Evolutionary conservation across 2,113 vertebrate species (phyloP).

Genomic region (Halcyon senegalensis): DNA sequence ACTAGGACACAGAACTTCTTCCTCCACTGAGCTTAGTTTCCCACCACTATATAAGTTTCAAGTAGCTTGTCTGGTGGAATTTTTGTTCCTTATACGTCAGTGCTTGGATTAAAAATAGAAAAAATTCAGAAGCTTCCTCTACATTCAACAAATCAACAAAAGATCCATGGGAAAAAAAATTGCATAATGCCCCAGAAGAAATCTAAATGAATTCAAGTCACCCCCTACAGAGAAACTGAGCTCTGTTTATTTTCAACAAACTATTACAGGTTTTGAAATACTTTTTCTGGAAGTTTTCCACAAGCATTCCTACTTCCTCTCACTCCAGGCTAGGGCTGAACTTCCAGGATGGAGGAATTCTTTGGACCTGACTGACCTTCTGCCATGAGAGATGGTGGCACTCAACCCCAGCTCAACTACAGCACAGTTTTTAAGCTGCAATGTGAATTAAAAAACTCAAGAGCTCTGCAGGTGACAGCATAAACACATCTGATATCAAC

Average conservation of each 20-base stretch:
- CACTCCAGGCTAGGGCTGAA: background rate
- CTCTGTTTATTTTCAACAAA: slow-evolving; percentile 49
- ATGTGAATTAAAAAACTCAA: background rate
- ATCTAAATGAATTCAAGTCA: slow-evolving; percentile 23
- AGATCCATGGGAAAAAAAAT: slow-evolving; percentile 42
- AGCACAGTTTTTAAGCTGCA: background rate
- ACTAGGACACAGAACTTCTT: background rate
- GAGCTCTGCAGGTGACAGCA: background rate
- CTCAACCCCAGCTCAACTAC: background rate
- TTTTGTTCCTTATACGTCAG: slow-evolving; percentile 1
- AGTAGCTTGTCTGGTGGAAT: slow-evolving; percentile 6
- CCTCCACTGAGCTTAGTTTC: slow-evolving; percentile 24
- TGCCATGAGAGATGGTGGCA: background rate
- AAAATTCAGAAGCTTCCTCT: slow-evolving; percentile 43
- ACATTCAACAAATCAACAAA: slow-evolving; percentile 34
- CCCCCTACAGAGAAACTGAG: background rate
- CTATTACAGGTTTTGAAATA: slow-evolving; percentile 29
- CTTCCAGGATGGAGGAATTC: background rate
- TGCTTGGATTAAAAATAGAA: background rate
- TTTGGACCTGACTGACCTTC: background rate
- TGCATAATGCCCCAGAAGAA: slow-evolving; percentile 12
- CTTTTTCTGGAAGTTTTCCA: slow-evolving; percentile 36
- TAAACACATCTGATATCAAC: background rate
- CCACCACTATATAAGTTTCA: slow-evolving; percentile 30
- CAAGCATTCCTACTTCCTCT: slow-evolving; percentile 26